Evolutionary conservation across 2,113 vertebrate genomes (phyloP), one percentile per base, ranked within the genome.

Genomic region (Chionodraco myersi): DNA sequence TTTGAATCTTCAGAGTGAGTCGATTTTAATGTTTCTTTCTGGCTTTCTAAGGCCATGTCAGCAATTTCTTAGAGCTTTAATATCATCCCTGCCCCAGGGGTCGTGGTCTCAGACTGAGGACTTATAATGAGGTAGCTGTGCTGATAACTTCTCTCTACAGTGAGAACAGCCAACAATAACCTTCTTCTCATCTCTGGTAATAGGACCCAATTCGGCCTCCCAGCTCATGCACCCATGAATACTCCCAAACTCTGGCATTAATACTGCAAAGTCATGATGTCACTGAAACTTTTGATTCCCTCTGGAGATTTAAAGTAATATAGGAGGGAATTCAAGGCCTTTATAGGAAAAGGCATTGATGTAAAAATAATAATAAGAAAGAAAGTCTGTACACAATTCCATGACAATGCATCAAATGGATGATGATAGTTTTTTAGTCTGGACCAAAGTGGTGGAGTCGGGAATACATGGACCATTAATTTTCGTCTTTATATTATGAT

Each of bases 61-160:
- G 89, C 83, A 59, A 86, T 91, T 83, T 66, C 79, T 72, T 61
- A 54, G 54, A 78, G 70, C 72, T 88, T 90, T 86, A 91, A 86
- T 90, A 91, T 90, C 75, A 68, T 51, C 53, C 67, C 41, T 63
- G 81, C 56, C 81, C 76, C 68, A 0, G 1, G 62, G 89, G 81
- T 77, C 61, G 34, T 70, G 34, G n/a, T 45, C 79, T 86, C 75
- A 64, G 69, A 63, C 47, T 62, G 41, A 60, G 87, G 72, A 77
- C 63, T 79, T n/a, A 73, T 90, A 82, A 86, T 70, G 62, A 89
- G 83, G 72, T 60, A 23, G 64, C 82, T 54, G 65, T 23, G 64
- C 58, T 45, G 84, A 82, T 86, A 83, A 83, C 49, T 21, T 71
- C 62, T 76, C 77, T 79, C 67, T 83, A 67, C 21, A 71, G 62